Evolutionary conservation across 2,888 invertebrate genomes (phyloP).

Genomic region (Drosophila heteroneura): DNA sequence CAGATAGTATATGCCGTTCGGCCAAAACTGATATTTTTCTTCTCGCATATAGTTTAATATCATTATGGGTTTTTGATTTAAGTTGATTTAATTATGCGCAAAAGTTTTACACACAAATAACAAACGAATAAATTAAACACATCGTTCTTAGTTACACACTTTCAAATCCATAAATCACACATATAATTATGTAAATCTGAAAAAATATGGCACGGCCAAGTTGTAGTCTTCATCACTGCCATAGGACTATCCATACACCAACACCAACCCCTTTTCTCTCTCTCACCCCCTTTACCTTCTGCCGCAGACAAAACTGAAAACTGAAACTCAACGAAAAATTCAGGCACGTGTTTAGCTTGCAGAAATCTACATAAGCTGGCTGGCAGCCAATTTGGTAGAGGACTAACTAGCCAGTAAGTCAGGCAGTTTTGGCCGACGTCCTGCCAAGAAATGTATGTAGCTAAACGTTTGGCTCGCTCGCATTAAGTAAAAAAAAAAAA

Average conservation of each 20-base stretch:
- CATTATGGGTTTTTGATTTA: not conserved
- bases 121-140: constrained; percentile 36
- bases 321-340: constrained; percentile 70
- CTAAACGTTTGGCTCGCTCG: constrained; percentile 51
- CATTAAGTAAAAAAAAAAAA: constrained; percentile 42
- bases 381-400: constrained; percentile 73
- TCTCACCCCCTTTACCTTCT: not conserved
- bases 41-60: not conserved
- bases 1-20: not conserved
- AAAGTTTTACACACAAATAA: constrained; percentile 26
- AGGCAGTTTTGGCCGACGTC: constrained; percentile 48
- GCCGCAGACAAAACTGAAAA: constrained; percentile 57
- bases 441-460: constrained; percentile 70
- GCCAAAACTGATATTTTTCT: not conserved
- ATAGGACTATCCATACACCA: constrained; percentile 2
- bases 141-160: constrained; percentile 25
- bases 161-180: constrained; percentile 75
- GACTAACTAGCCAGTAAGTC: constrained; percentile 73
- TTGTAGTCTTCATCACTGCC: constrained; percentile 55
- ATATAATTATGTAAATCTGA: constrained; percentile 77
- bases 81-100: constrained; percentile 14
- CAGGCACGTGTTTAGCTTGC: constrained; percentile 77
- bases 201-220: constrained; percentile 63
- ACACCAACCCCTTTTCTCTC: not conserved
- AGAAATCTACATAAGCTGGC: constrained; percentile 79